Evolutionary conservation across 2,888 invertebrate species (phyloP).

Genomic region (Cephus pygmeus): DNA sequence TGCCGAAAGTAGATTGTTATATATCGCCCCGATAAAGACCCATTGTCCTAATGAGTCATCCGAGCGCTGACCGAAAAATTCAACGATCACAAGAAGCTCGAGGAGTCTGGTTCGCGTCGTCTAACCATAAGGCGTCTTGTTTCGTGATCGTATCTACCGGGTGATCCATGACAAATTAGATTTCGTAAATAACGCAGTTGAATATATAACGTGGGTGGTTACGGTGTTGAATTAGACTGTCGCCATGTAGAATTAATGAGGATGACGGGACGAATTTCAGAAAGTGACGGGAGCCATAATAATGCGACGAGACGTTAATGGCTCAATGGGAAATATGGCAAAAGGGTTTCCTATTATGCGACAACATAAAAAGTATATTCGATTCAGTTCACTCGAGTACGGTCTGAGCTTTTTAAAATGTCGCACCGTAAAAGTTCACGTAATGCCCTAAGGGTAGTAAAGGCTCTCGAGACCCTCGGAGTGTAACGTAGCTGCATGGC

Average conservation of each 20-base stretch:
- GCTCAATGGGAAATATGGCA: neutral
- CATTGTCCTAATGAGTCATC: neutral
- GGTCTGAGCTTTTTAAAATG: neutral
- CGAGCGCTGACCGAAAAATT: conserved; percentile 1
- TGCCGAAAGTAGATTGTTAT: neutral
- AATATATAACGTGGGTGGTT: neutral
- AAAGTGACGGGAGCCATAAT: neutral
- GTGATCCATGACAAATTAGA: neutral
- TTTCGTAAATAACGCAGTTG: neutral
- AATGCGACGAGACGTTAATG: neutral
- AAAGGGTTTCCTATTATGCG: neutral
- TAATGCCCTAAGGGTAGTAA: neutral
- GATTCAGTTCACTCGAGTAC: neutral
- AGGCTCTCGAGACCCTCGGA: neutral
- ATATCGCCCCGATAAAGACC: neutral
- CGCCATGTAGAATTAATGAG: neutral
- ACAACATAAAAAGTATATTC: neutral
- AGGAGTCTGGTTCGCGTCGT: neutral
- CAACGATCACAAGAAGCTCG: neutral
- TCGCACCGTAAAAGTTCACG: neutral
- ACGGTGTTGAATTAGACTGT: neutral
- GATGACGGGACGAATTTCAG: neutral
- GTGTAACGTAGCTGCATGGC: neutral
- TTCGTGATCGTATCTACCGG: neutral
- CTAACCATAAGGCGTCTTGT: neutral